Conservation (phyloP, 1,140 invertebrate genomes). For the Macrotrachela quadricornifera region DNA sequence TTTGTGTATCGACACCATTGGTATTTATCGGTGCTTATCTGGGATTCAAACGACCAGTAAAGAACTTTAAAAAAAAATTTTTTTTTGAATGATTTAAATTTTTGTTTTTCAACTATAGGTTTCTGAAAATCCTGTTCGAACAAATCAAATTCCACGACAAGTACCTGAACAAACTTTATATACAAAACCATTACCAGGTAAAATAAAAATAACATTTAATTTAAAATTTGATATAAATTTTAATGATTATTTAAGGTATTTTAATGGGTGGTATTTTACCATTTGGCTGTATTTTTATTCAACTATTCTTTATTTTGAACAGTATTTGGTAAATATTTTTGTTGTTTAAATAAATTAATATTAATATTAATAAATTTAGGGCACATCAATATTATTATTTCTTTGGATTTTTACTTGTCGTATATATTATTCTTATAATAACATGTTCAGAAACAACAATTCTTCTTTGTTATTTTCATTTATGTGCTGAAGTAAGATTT, state of each 20-base stretch:
- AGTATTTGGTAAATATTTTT: slow-evolving; percentile 57
- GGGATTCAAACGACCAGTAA: slow-evolving; percentile 81
- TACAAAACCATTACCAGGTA: slow-evolving; percentile 66
- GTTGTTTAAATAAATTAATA: neutral
- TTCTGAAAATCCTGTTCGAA: slow-evolving; percentile 62
- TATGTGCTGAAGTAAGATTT: slow-evolving; percentile 62
- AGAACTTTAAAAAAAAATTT: no score
- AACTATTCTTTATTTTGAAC: slow-evolving; percentile 94
- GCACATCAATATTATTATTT: slow-evolving; percentile 95
- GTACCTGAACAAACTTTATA: slow-evolving; percentile 93
- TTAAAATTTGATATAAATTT: slow-evolving; percentile 1
- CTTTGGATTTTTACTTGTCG: slow-evolving; percentile 94
- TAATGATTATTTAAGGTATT: slow-evolving; percentile 39
- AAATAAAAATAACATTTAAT: slow-evolving; percentile 14
- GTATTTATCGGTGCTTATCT: slow-evolving; percentile 94
- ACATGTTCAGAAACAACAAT: slow-evolving; percentile 97
- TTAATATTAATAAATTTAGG: slow-evolving; percentile 28
- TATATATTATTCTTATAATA: slow-evolving; percentile 86
- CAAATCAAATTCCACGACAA: slow-evolving; percentile 91
- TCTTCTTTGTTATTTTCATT: slow-evolving; percentile 89
- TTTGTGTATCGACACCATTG: slow-evolving; percentile 85
- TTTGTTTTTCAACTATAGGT: slow-evolving; percentile 9
- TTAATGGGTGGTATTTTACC: slow-evolving; percentile 93
- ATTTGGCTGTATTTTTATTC: slow-evolving; percentile 97
- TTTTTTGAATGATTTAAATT: no score